Evolutionary conservation across 1,140 invertebrate genomes (phyloP).

Genomic region (Fopius arisanus): DNA sequence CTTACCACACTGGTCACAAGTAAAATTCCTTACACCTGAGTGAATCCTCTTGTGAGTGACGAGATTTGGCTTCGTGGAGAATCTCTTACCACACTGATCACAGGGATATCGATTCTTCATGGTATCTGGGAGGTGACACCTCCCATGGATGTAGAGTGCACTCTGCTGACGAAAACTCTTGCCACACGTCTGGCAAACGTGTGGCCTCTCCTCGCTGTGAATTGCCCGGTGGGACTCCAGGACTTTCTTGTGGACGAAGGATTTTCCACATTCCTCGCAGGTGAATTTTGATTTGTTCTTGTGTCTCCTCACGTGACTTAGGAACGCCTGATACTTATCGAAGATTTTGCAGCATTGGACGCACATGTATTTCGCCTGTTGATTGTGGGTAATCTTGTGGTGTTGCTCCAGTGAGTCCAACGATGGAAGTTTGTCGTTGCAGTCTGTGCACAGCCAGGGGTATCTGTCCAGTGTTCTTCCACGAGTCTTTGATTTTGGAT

Average conservation of each 20-base stretch:
- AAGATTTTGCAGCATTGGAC: conserved; percentile 70
- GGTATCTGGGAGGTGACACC: conserved; percentile 67
- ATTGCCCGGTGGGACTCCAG: conserved; percentile 64
- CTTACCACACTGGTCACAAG: conserved; percentile 70
- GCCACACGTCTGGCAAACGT: conserved; percentile 66
- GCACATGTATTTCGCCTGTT: conserved; percentile 67
- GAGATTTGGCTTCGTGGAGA: conserved; percentile 68
- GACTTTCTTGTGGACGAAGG: conserved; percentile 65
- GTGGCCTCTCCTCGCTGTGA: conserved; percentile 65
- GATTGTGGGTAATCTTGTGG: conserved; percentile 65
- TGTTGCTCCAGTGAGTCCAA: conserved; percentile 66
- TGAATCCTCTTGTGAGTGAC: conserved; percentile 70
- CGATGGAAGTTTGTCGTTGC: conserved; percentile 63
- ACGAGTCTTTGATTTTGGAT: conserved; percentile 42
- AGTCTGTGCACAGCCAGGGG: conserved; percentile 69
- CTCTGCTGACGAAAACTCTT: conserved; percentile 68
- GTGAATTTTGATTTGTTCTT: conserved; percentile 65
- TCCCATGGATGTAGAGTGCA: conserved; percentile 64
- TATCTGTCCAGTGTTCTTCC: conserved; percentile 60
- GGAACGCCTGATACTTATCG: conserved; percentile 68
- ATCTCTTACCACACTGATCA: conserved; percentile 68
- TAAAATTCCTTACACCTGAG: conserved; percentile 66
- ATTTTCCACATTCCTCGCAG: conserved; percentile 68
- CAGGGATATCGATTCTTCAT: conserved; percentile 68
- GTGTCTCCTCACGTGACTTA: conserved; percentile 68